Evolutionary conservation across 2,113 vertebrate genomes (phyloP).

Genomic region (Galemys pyrenaicus): DNA sequence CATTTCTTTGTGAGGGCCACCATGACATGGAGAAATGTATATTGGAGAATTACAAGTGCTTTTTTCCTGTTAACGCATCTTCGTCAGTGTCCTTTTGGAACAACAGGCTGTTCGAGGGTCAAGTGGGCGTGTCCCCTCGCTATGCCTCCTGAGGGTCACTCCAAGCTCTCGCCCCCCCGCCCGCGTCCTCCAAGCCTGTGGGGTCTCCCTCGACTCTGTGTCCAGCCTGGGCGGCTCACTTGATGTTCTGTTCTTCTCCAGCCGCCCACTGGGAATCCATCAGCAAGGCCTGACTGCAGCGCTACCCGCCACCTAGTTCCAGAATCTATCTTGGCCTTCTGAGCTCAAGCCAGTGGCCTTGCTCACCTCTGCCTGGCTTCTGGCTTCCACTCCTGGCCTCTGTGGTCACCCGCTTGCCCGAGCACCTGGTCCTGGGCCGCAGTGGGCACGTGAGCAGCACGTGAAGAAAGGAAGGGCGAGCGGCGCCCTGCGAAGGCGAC

Average conservation of each 20-base stretch:
- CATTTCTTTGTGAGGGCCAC: background rate
- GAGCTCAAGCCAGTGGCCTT: background rate
- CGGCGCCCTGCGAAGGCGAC: background rate
- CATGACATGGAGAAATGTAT: background rate
- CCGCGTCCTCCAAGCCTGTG: background rate
- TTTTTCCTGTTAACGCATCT: background rate
- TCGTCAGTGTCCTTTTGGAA: background rate
- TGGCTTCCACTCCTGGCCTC: background rate
- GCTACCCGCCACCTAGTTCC: background rate
- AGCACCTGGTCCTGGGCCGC: background rate
- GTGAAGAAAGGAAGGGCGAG: background rate
- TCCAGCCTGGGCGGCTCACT: background rate
- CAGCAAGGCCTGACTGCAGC: background rate
- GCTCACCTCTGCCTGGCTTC: background rate
- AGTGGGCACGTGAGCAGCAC: background rate
- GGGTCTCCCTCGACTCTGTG: background rate
- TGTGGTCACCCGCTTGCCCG: background rate
- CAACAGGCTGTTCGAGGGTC: background rate
- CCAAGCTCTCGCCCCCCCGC: background rate
- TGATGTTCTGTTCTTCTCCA: background rate
- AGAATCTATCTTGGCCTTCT: background rate
- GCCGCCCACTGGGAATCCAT: background rate
- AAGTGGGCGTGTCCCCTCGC: background rate
- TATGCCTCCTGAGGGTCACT: background rate
- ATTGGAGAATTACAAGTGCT: background rate